Conservation (phyloP, 2,888 invertebrate species). For the Dasysyrphus tricinctus region DNA sequence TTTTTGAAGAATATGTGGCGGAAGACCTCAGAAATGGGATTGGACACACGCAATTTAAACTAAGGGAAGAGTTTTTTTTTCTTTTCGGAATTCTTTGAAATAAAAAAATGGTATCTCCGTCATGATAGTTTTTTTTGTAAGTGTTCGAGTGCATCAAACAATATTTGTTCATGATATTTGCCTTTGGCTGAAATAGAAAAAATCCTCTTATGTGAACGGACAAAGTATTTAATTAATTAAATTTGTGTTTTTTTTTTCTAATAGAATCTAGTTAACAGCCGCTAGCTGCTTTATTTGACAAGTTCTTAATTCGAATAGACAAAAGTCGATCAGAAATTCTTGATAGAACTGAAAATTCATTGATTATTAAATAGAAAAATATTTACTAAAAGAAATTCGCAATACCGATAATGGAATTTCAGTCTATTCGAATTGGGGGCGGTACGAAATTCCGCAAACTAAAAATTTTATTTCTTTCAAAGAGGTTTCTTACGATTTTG, state of each 20-base stretch:
- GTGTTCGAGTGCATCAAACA: neutral
- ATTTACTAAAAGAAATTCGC: too few relatives aligned
- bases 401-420: too few relatives aligned
- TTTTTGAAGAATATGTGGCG: neutral
- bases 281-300: too few relatives aligned
- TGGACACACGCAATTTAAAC: constrained; percentile 62
- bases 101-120: neutral
- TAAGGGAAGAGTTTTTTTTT: constrained; percentile 3
- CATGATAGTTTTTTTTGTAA: neutral
- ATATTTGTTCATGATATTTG: constrained; percentile 1
- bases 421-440: too few relatives aligned
- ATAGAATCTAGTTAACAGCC: too few relatives aligned
- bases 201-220: neutral
- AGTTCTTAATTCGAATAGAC: too few relatives aligned
- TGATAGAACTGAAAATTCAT: too few relatives aligned
- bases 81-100: neutral
- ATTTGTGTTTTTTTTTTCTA: neutral
- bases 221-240: neutral
- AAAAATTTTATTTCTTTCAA: too few relatives aligned
- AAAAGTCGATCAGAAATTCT: too few relatives aligned
- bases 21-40: constrained; percentile 44
- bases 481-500: too few relatives aligned
- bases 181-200: neutral
- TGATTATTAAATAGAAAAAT: too few relatives aligned
- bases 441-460: too few relatives aligned